Base-by-base conservation (phyloP, 2,797 vertebrate genomes). In the Channallabes apus region DNA sequence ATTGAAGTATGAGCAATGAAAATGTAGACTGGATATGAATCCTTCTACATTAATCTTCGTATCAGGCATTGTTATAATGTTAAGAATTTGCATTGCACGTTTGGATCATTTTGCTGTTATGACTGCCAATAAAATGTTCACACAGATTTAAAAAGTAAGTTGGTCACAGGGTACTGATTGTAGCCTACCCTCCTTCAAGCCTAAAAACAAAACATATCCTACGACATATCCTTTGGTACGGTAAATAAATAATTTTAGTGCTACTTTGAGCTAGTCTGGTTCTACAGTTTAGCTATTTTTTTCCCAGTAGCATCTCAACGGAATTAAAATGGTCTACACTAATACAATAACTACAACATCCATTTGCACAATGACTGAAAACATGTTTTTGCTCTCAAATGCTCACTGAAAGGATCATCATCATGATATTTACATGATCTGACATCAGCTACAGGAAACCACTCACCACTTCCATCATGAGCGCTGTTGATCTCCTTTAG, bases 401-500 rank as follows among this genome's bases (percentile, higher is more conserved):
- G 8, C 12, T 75, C 35, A 62, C n/a, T 7, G 9, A 79, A 32
- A 69, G 20, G 15, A 71, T 20, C 51, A n/a, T 6, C 11, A 46
- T 46, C 41, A 64, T 24, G 27, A 38, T 32, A 73, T 75, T 87
- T 59, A 68, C 22, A 73, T 59, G 32, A 87, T 20, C 54, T n/a
- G 82, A 83, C 27, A 3, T 83, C 8, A 87, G 65, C 41, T 8
- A 82, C 72, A 83, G 79, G 77, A 90, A 87, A 80, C 86, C 89
- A 94, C 91, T 93, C 91, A 89, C 89, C 88, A 90, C 89, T 88
- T 58, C 91, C 93, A 91, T 93, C 88, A 29, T 68, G 87, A 69
- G 82, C 14, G 61, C 82, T 82, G 80, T 35, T 85, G 59, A 58
- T 78, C 22, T 84, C 87, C 61, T 90, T 93, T 87, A 86, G 87